These are phyloP conservation scores for Biston betularia DNA, from an alignment of 2,888 invertebrate genomes.

Conservation along the genomic window DNA sequence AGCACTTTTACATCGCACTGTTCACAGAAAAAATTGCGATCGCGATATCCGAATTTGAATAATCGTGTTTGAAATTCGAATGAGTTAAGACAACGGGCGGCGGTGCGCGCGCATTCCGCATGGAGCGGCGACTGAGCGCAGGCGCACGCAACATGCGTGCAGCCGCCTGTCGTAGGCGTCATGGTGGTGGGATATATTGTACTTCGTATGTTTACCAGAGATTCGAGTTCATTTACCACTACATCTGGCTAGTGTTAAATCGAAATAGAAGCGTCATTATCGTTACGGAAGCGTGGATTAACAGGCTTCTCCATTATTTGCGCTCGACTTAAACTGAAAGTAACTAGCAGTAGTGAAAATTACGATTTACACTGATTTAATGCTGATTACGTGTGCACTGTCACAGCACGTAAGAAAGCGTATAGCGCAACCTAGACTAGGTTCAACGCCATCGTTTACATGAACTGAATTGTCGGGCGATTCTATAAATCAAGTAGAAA, in stretches of 20 bases:
- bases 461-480: constrained; percentile 51
- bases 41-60: constrained; percentile 44
- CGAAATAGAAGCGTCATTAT: constrained; percentile 51
- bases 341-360: constrained; percentile 10
- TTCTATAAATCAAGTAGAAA: constrained; percentile 42
- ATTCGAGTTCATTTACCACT: constrained; percentile 57
- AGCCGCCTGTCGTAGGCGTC: constrained; percentile 43
- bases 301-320: constrained; percentile 33
- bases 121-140: constrained; percentile 62
- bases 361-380: constrained; percentile 22
- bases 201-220: constrained; percentile 50
- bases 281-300: constrained; percentile 47
- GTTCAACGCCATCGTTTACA: constrained; percentile 45
- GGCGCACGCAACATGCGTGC: constrained; percentile 60
- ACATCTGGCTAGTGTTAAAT: constrained; percentile 58
- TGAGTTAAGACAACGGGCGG: constrained; percentile 48
- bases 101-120: constrained; percentile 67
- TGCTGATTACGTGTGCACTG: constrained; percentile 42
- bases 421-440: constrained; percentile 44
- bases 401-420: constrained; percentile 68
- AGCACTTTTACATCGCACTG: constrained; percentile 48
- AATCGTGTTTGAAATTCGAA: constrained; percentile 56
- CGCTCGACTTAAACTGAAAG: constrained; percentile 24
- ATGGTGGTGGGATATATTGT: constrained; percentile 58
- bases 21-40: constrained; percentile 42